Evolutionary conservation across 2,888 invertebrate genomes (phyloP), one percentile per base, ranked within the genome.

Genomic region (Epiblema foenella): DNA sequence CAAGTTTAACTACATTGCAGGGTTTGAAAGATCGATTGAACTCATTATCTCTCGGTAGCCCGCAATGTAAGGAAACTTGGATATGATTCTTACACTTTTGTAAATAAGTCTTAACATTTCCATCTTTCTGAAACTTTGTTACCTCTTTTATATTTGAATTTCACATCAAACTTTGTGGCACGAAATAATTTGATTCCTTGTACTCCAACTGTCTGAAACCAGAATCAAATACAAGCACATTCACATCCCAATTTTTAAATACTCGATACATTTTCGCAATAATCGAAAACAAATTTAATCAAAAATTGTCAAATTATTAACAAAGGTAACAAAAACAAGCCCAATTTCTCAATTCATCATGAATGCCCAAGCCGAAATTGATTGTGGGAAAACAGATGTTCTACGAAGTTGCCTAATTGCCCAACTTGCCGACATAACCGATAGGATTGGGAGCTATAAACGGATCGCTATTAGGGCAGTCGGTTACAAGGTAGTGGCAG

Each of bases 371-470:
- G 54, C 70, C 60, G 66, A 51, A 71, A 71, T 71, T 71, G 70
- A 71, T 71, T 71, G 70, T 49, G 60, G 66, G 60, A 66, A 66
- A 70, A 66, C 70, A 71, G 58, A 60, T 71, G 70, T 71, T 71
- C 46, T 66, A 71, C 60, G 56, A 71, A 70, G 70, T 71, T 71
- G 58, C 46, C 70, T 71, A 71, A 71, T 71, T 71, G 66, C 54
- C 60, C 59, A 71, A 71, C 60, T 71, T 71, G 66, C 70, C 66
- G 59, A 59, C 64, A 46, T 54, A 59, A 70, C 70, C 69, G 69
- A 71, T 66, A 52, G 66, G 56, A 56, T 46, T 42, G 37, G 51
- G 64, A 37, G 49, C 65, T 54, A 59, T 70, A 70, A 70, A 59
- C 54, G 70, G 70, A 54, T 59, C 54, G 49, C 18, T 59, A 20